Evolutionary conservation across 2,888 invertebrate genomes (phyloP).

Genomic region (Shargacucullia verbasci): DNA sequence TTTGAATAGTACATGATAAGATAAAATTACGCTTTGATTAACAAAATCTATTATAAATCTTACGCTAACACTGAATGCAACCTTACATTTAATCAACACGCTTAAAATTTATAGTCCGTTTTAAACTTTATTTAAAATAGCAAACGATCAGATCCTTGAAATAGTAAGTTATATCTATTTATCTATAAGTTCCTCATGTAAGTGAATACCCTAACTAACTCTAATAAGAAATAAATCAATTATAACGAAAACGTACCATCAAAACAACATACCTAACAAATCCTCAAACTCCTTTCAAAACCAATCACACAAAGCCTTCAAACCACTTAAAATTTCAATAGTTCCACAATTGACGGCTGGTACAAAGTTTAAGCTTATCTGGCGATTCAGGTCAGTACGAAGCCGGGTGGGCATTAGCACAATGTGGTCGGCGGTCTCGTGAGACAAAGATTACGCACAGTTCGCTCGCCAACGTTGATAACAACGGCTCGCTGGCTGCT

Average conservation of each 20-base stretch:
- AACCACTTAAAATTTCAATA: constrained; percentile 42
- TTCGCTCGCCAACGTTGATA: constrained; percentile 68
- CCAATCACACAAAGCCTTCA: constrained; percentile 1
- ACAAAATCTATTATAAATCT: no score
- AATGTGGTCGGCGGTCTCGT: constrained; percentile 76
- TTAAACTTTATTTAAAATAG: no score
- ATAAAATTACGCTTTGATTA: no score
- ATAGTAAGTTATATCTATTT: no score
- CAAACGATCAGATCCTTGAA: no score
- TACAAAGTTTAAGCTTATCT: constrained; percentile 75
- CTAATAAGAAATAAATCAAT: no score
- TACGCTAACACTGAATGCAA: no score
- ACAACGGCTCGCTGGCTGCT: constrained; percentile 61
- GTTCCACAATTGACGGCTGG: constrained; percentile 68
- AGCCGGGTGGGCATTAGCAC: constrained; percentile 70
- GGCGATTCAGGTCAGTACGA: constrained; percentile 72
- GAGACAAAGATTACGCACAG: constrained; percentile 83
- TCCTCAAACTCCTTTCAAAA: not conserved
- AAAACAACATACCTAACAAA: not conserved
- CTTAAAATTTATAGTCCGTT: no score
- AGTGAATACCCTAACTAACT: no score
- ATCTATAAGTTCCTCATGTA: no score
- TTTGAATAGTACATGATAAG: no score
- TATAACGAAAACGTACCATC: not conserved
- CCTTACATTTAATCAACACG: no score